Evolutionary conservation across 1,140 invertebrate genomes (phyloP), one percentile per base, ranked within the genome.

Genomic region (Rhyzopertha dominica): DNA sequence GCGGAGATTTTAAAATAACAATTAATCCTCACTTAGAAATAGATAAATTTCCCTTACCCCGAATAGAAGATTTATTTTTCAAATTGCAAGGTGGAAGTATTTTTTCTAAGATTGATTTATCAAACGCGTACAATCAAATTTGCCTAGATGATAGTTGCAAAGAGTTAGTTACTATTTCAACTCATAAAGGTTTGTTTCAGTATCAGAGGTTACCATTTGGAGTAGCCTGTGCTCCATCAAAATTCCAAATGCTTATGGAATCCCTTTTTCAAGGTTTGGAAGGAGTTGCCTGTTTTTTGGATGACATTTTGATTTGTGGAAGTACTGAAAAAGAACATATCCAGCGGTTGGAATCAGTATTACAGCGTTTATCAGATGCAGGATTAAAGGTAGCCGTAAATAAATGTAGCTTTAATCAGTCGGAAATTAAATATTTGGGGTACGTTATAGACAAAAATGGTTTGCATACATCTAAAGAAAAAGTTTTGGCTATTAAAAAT

Each of bases 21-120:
- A 20, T 71, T 5, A 74, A 73, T 51, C 54, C 48, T 32, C 41
- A 48, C 16, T 44, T 68, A 17, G 14, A 48, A 28, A 36, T 52
- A 32, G 51, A 58, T 29, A 54, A 62, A 14, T 54, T 66, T 43
- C 66, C 65, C 9, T 34, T 70, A 2, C 66, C 65, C 4, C 41
- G 42, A 10, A 40, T 57, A 10, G 54, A 65, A 13, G 62, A 66
- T 12, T 36, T 68, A 12, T 63, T 67, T 35, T 23, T 39, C 1
- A 34, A 36, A 17, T 31, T 67, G 14, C 13, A 26, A 13, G 50
- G 54, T 3, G 62, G 65, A 3, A 16, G 55, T 38, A 4, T 49
- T 5, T 68, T 66, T 47, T 46, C 42, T 10, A 44, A 37, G 26
- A 37, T 44, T 8, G 42, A 44, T 37, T 38, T 66, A 16, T 39